Evolutionary conservation across 2,888 invertebrate genomes (phyloP).

Genomic region (Erebia aethiops): DNA sequence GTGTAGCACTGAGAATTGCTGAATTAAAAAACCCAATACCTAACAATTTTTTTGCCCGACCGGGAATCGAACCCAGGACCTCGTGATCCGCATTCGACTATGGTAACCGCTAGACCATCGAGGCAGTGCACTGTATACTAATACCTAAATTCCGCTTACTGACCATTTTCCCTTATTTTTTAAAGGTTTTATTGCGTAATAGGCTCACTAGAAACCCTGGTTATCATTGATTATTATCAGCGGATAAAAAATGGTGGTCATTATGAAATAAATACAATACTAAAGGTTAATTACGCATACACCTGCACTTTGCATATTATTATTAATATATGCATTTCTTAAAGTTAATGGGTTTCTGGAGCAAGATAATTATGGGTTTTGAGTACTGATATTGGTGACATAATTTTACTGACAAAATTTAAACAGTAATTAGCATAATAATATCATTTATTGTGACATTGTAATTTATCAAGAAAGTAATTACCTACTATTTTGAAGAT

Average conservation of each 20-base stretch:
- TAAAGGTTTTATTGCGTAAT: no score
- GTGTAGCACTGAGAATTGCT: no score
- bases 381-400: constrained; percentile 18
- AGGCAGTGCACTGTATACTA: no score
- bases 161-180: no score
- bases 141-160: no score
- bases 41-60: no score
- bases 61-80: no score
- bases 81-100: no score
- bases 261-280: constrained; percentile 28
- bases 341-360: constrained; percentile 20
- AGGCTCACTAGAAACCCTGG: no score
- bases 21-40: no score
- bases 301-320: constrained; percentile 28
- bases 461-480: neutral
- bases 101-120: no score
- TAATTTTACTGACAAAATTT: neutral
- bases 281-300: constrained; percentile 33
- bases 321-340: constrained; percentile 11
- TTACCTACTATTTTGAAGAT: neutral
- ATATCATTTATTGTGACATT: neutral
- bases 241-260: constrained; percentile 25
- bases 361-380: constrained; percentile 17
- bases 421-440: neutral
- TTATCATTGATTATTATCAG: constrained; percentile 8